Percentiles rank a stretch among this genome's conserved stretches.
phyloP scores from a whole-genome alignment of 2,113 vertebrate genomes.

The rabbit (Oryctolagus cuniculus) region mOryCun1.1 NC_091449.1:21274001-21274500 shows the following conservation, averaged over 20 bases:
- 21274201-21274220: background rate
- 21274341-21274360: conserved; percentile 1
- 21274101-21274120: background rate
- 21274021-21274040: background rate
- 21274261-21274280: background rate
- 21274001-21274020: background rate
- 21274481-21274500: conserved; percentile 92
- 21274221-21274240: background rate
- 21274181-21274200: background rate
- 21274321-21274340: background rate
- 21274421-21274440: conserved; percentile 93
- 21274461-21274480: conserved; percentile 90
- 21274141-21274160: background rate
- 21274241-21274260: background rate
- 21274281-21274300: conserved; percentile 10
- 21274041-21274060: background rate
- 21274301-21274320: background rate
- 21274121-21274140: background rate
- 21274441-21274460: conserved; percentile 93
- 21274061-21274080: background rate
- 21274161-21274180: background rate
- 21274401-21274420: conserved; percentile 97
- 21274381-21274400: conserved; percentile 88
- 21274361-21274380: conserved; percentile 31
- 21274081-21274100: background rate